Conservation (phyloP, 2,113 vertebrate genomes). For the Lampris megalopsis region DNA sequence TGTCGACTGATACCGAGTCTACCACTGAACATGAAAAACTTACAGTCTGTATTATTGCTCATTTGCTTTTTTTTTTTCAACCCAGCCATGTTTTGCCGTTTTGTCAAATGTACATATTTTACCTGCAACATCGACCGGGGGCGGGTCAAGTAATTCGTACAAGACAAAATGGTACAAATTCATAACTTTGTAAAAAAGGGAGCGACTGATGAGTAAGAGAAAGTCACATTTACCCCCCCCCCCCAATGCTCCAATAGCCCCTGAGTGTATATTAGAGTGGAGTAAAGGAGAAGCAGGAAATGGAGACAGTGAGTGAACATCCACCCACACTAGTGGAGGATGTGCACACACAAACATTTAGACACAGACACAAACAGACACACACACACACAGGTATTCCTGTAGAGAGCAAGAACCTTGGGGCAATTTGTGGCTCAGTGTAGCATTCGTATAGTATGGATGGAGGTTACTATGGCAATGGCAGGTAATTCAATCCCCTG, state of each 20-base stretch:
- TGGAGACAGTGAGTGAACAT: slow-evolving; percentile 34
- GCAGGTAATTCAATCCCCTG: slow-evolving; percentile 46
- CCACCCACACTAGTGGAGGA: slow-evolving; percentile 41
- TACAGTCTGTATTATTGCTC: too few relatives aligned
- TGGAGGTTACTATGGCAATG: slow-evolving; percentile 62
- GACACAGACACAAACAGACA: slow-evolving; percentile 30
- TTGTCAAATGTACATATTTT: too few relatives aligned
- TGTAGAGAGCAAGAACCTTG: slow-evolving; percentile 21
- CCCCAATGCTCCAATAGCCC: too few relatives aligned
- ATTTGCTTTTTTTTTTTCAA: too few relatives aligned
- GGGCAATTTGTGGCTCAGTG: slow-evolving; percentile 23
- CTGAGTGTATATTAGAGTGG: neutral
- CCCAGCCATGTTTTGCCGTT: too few relatives aligned
- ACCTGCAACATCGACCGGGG: too few relatives aligned
- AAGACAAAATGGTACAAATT: too few relatives aligned
- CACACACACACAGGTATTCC: slow-evolving; percentile 29
- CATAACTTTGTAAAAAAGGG: too few relatives aligned
- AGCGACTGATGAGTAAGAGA: too few relatives aligned
- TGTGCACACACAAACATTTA: slow-evolving; percentile 22
- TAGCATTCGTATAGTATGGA: neutral
- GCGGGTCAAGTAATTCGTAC: too few relatives aligned
- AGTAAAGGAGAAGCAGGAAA: slow-evolving; percentile 40
- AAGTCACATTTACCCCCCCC: neutral
- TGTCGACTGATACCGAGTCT: too few relatives aligned
- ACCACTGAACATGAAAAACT: too few relatives aligned